A percentile compares a stretch with the other conserved stretches of the same genome.
phyloP scores from a whole-genome alignment of 2,797 vertebrate genomes.

The Pseudopleuronectes americanus region DNA sequence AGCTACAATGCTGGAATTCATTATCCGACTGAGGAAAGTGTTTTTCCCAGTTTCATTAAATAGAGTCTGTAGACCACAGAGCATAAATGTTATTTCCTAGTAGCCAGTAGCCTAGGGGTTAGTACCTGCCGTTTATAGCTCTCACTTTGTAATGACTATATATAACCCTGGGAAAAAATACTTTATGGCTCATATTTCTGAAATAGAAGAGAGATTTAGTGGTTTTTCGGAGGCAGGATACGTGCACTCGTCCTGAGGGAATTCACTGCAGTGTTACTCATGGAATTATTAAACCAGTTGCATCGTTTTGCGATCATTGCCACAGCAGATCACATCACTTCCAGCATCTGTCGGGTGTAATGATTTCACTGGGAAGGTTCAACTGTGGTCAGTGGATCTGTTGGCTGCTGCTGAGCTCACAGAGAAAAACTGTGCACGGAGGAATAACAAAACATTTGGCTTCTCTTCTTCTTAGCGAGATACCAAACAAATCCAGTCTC shows the following conservation, averaged over 20 bases:
- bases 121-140: constrained; percentile 14
- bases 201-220: neutral
- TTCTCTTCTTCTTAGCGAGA: constrained; percentile 35
- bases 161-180: neutral
- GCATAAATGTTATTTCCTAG: constrained; percentile 2
- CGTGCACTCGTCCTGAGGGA: constrained; percentile 8
- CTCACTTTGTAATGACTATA: constrained; percentile 21
- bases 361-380: constrained; percentile 30
- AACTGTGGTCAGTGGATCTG: constrained; percentile 36
- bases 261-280: constrained; percentile 27
- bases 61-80: constrained; percentile 18
- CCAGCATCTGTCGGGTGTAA: constrained; percentile 24
- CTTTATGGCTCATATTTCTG: neutral
- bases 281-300: constrained; percentile 39
- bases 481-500: constrained; percentile 37
- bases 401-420: constrained; percentile 15
- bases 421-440: constrained; percentile 4
- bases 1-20: constrained; percentile 9
- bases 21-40: neutral
- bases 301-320: constrained; percentile 27
- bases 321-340: constrained; percentile 32
- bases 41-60: constrained; percentile 29
- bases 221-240: neutral
- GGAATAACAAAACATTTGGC: constrained; percentile 39
- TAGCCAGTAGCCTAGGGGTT: neutral